phyloP scores from a whole-genome alignment of 1,140 invertebrate species.

The Amyelois transitella region DNA sequence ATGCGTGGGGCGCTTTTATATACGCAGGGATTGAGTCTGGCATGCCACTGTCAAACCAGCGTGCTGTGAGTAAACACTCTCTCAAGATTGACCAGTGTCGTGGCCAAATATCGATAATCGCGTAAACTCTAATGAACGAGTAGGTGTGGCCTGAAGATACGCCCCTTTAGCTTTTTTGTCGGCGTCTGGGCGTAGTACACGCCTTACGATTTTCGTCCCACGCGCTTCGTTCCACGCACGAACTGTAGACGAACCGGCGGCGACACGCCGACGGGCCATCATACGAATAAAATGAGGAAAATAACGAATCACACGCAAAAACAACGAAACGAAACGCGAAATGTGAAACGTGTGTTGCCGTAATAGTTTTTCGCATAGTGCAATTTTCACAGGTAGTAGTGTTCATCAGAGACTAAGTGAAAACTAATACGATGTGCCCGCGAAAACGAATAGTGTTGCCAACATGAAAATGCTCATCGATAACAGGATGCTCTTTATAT shows the following conservation, averaged over 20 bases:
- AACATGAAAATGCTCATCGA: constrained; percentile 56
- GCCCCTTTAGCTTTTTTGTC: constrained; percentile 61
- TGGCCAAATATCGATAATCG: constrained; percentile 60
- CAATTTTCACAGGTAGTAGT: neutral
- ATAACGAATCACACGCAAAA: neutral
- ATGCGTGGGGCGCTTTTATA: constrained; percentile 64
- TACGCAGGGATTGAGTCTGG: constrained; percentile 50
- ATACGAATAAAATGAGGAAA: constrained; percentile 12
- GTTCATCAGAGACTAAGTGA: constrained; percentile 27
- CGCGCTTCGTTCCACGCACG: constrained; percentile 31
- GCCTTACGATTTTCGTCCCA: constrained; percentile 39
- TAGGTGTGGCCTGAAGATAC: constrained; percentile 60
- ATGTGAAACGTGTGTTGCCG: neutral
- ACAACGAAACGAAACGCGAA: neutral
- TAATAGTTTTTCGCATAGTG: neutral
- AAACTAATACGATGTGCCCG: constrained; percentile 51
- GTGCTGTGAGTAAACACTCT: constrained; percentile 55
- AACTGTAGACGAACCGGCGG: constrained; percentile 47
- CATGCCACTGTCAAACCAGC: constrained; percentile 62
- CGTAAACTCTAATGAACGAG: constrained; percentile 65
- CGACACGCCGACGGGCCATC: constrained; percentile 35
- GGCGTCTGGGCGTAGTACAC: constrained; percentile 57
- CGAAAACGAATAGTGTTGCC: constrained; percentile 57
- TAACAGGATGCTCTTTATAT: constrained; percentile 17
- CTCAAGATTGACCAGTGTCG: constrained; percentile 31